Percentiles rank a stretch among this genome's conserved stretches.
Evolutionary conservation across 2,888 invertebrate species (phyloP).

Genomic region (Athetis lepigone): DNA sequence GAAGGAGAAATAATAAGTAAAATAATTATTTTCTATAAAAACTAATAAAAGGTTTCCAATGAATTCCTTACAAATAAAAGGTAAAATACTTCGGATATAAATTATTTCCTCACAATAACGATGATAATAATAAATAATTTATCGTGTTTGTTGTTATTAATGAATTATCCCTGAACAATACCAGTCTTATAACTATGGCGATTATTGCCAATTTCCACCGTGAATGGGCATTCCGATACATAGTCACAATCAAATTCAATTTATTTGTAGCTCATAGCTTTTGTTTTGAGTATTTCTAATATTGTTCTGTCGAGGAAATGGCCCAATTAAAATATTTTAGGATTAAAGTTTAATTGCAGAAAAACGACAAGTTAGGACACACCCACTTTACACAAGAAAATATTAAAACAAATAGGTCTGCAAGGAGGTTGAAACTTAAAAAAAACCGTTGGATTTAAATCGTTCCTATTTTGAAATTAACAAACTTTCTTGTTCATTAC

Average conservation of each 20-base stretch:
- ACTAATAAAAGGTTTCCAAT: too few species aligned
- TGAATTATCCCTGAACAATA: constrained; percentile 52
- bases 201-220: constrained; percentile 52
- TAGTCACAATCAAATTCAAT: constrained; percentile 46
- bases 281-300: constrained; percentile 1
- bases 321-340: background rate
- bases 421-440: constrained; percentile 19
- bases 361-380: background rate
- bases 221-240: constrained; percentile 43
- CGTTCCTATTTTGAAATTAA: constrained; percentile 46
- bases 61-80: constrained; percentile 3
- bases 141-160: constrained; percentile 50
- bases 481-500: constrained; percentile 53
- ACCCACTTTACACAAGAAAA: background rate
- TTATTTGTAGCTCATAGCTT: constrained; percentile 18
- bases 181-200: constrained; percentile 47
- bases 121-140: constrained; percentile 39
- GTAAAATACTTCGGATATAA: constrained; percentile 28
- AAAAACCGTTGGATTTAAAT: constrained; percentile 38
- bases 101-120: constrained; percentile 36
- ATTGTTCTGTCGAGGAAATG: background rate
- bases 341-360: background rate
- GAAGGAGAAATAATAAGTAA: constrained; percentile 34
- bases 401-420: constrained; percentile 8
- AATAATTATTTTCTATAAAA: background rate